These are phyloP conservation scores for Parotocinclus haroldoi DNA, from an alignment of 2,797 vertebrate species.

Conservation along the genomic window DNA sequence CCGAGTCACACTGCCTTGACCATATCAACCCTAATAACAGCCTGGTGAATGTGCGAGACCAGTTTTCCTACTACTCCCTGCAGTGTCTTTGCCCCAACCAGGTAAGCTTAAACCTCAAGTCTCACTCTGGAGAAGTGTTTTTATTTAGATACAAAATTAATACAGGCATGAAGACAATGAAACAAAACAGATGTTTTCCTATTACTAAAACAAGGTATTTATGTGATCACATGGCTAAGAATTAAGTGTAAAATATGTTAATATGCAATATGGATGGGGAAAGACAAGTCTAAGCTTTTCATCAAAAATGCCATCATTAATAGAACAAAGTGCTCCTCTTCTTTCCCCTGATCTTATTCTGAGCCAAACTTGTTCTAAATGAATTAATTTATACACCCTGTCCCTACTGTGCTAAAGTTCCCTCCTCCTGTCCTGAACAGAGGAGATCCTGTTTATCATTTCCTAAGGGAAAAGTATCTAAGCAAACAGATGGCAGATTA, in stretches of 20 bases:
- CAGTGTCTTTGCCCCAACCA: conserved; percentile 99
- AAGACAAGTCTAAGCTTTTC: conserved; percentile 61
- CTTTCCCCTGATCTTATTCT: conserved; percentile 70
- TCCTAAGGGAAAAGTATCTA: conserved; percentile 67
- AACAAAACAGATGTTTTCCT: conserved; percentile 11
- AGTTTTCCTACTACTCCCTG: conserved; percentile 96
- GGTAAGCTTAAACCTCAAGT: conserved; percentile 79
- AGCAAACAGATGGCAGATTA: conserved; percentile 72
- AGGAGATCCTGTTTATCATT: conserved; percentile 70
- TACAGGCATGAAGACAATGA: not conserved
- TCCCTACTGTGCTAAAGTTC: conserved; percentile 31
- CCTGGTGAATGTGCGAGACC: conserved; percentile 94
- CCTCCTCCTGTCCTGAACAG: conserved; percentile 60
- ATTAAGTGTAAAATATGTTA: conserved; percentile 24
- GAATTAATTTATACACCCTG: conserved; percentile 77
- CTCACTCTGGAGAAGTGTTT: not conserved
- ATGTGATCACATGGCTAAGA: conserved; percentile 24
- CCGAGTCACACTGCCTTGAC: conserved; percentile 98
- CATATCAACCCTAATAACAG: conserved; percentile 99
- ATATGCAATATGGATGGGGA: conserved; percentile 54
- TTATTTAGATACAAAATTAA: conserved; percentile 1
- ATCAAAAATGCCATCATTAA: conserved; percentile 54
- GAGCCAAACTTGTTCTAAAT: conserved; percentile 72
- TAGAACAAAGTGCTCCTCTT: conserved; percentile 55
- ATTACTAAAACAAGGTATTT: conserved; percentile 30